Conservation (phyloP, 2,797 vertebrate species). For the Anguilla pacifica region DNA sequence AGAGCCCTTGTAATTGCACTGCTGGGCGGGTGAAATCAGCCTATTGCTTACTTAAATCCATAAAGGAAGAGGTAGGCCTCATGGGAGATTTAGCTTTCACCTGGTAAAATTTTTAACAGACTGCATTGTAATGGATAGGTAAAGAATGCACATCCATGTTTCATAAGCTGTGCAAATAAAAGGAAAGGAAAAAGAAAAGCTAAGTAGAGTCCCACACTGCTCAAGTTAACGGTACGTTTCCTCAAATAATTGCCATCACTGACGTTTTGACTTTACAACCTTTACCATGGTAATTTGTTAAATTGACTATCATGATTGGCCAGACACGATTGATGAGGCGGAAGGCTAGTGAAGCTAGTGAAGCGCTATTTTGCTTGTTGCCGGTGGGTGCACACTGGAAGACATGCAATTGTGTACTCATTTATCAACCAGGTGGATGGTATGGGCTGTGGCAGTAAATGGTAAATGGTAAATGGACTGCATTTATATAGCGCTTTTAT, state of each 20-base stretch:
- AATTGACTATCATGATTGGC: neutral
- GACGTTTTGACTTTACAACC: neutral
- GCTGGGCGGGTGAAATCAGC: neutral
- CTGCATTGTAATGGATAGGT: neutral
- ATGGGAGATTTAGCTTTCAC: neutral
- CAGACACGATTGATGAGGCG: too few relatives aligned
- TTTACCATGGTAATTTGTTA: neutral
- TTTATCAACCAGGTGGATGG: too few relatives aligned
- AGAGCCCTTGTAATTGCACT: neutral
- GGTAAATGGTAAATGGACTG: too few relatives aligned
- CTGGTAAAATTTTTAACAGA: neutral
- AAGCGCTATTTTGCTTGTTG: too few relatives aligned
- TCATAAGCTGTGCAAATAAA: neutral
- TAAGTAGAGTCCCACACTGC: neutral
- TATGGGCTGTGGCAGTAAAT: too few relatives aligned
- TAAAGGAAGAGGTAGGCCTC: neutral
- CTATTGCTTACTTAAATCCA: neutral
- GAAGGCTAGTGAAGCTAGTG: too few relatives aligned
- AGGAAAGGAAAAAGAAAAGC: neutral
- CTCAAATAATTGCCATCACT: neutral
- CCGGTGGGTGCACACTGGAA: too few relatives aligned
- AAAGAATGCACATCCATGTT: neutral
- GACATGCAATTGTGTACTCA: too few relatives aligned
- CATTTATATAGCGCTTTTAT: too few relatives aligned
- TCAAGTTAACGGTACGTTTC: neutral